Percentiles rank a stretch among this genome's conserved stretches.
These are phyloP conservation scores for Drosophila nannoptera DNA, from an alignment of 1,140 invertebrate species.

Conservation along the genomic window DNA sequence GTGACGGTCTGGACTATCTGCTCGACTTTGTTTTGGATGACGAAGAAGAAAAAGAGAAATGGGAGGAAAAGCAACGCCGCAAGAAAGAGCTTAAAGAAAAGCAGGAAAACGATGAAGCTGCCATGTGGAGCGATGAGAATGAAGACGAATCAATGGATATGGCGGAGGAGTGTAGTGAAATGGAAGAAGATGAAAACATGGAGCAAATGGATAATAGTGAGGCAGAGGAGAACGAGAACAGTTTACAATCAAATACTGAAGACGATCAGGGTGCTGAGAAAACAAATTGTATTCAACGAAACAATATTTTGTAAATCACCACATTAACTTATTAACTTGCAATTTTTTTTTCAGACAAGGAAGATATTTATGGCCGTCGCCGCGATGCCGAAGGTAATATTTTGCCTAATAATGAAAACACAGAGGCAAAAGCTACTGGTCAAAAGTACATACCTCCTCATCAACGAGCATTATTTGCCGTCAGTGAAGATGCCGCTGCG, in stretches of 20 bases:
- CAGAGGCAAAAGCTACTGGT: conserved; percentile 29
- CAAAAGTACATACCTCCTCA: conserved; percentile 91
- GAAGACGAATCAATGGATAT: conserved; percentile 48
- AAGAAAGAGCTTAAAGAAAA: conserved; percentile 62
- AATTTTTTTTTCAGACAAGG: conserved; percentile 81
- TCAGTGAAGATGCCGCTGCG: conserved; percentile 78
- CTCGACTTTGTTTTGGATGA: conserved; percentile 89
- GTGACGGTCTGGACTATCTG: conserved; percentile 94
- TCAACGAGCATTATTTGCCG: conserved; percentile 81
- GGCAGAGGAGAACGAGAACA: conserved; percentile 52
- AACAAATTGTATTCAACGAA: conserved; percentile 22
- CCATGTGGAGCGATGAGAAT: conserved; percentile 64
- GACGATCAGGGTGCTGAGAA: conserved; percentile 1
- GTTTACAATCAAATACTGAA: conserved; percentile 13
- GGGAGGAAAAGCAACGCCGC: conserved; percentile 60
- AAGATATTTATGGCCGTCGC: conserved; percentile 96
- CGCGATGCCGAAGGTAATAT: conserved; percentile 89
- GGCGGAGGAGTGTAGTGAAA: conserved; percentile 70
- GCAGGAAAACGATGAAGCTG: conserved; percentile 56
- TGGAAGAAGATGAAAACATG: conserved; percentile 32
- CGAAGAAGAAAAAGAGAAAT: conserved; percentile 81
- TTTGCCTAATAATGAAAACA: conserved; percentile 79
- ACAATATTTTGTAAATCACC: background rate
- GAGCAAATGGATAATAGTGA: conserved; percentile 40
- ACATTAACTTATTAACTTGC: background rate